These are phyloP conservation scores for Apostichopus japonicus DNA, from an alignment of 35 echinoderm and acorn worm genomes.

Conservation along the genomic window DNA sequence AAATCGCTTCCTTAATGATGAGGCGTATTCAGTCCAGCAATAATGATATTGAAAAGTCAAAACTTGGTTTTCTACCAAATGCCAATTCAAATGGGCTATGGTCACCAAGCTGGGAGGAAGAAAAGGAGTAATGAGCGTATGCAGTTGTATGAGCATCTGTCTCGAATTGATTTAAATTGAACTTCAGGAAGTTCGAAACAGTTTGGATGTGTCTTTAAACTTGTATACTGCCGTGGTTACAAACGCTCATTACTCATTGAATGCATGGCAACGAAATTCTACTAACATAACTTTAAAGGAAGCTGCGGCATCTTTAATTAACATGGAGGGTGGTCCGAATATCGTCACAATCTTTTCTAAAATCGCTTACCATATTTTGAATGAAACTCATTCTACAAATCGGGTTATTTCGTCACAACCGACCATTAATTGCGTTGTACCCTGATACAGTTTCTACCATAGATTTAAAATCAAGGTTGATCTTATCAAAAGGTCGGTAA, in stretches of 20 bases:
- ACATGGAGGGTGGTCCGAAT: conserved; percentile 47
- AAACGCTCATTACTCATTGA: not conserved
- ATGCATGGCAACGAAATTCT: too few relatives aligned
- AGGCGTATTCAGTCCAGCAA: conserved; percentile 36
- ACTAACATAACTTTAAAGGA: conserved; percentile 40
- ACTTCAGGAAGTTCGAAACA: not conserved
- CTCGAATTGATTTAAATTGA: not conserved
- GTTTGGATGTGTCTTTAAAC: not conserved
- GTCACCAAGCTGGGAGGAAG: conserved; percentile 41
- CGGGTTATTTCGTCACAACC: conserved; percentile 57
- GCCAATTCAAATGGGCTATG: conserved; percentile 8
- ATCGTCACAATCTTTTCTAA: conserved; percentile 41
- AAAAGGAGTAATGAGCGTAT: conserved; percentile 59
- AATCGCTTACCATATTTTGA: conserved; percentile 25
- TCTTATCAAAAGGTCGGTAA: conserved; percentile 54
- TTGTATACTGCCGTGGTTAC: conserved; percentile 44
- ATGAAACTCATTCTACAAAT: conserved; percentile 55
- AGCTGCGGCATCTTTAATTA: conserved; percentile 53
- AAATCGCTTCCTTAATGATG: conserved; percentile 1
- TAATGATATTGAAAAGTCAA: conserved; percentile 36
- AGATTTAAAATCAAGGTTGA: conserved; percentile 52
- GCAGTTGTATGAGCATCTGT: not conserved
- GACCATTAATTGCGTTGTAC: conserved; percentile 54
- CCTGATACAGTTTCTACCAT: conserved; percentile 42
- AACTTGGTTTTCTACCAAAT: too few relatives aligned